phyloP scores from a whole-genome alignment of 2,797 vertebrate species.

The Echeneis naucrates region DNA sequence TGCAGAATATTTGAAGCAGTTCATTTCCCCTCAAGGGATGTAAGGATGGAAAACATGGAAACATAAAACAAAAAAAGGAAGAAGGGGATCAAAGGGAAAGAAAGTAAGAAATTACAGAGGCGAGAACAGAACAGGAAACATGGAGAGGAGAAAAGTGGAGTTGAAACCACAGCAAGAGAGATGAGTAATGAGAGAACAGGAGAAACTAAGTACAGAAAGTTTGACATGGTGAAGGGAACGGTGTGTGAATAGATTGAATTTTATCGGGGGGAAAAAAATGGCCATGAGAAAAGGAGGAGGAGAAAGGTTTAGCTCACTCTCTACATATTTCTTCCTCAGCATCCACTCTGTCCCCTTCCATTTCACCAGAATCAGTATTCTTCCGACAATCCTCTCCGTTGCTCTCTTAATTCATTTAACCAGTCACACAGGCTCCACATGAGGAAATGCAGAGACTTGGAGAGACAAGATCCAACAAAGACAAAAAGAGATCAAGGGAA shows the following conservation, averaged over 20 bases:
- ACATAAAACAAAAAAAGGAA: not conserved
- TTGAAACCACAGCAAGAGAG: not conserved
- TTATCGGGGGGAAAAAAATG: not conserved
- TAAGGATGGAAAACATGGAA: no score
- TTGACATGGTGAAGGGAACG: not conserved
- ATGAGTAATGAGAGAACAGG: not conserved
- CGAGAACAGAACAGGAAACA: not conserved
- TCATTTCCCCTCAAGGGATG: no score
- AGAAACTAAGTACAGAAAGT: not conserved
- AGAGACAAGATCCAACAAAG: not conserved
- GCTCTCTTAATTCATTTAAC: slow-evolving; percentile 3
- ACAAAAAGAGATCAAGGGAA: not conserved
- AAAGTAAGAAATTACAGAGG: no score
- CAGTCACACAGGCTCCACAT: slow-evolving; percentile 1
- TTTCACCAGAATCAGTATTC: slow-evolving; percentile 47
- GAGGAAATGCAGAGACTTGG: not conserved
- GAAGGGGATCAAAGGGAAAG: not conserved
- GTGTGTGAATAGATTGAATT: no score
- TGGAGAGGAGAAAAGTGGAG: not conserved
- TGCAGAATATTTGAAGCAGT: no score
- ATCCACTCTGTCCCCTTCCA: slow-evolving; percentile 7
- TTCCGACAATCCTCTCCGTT: slow-evolving; percentile 35
- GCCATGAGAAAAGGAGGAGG: not conserved
- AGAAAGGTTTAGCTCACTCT: not conserved
- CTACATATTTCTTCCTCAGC: not conserved